Conservation (phyloP, 2,113 vertebrate genomes). For the Terrapene triunguis region DNA sequence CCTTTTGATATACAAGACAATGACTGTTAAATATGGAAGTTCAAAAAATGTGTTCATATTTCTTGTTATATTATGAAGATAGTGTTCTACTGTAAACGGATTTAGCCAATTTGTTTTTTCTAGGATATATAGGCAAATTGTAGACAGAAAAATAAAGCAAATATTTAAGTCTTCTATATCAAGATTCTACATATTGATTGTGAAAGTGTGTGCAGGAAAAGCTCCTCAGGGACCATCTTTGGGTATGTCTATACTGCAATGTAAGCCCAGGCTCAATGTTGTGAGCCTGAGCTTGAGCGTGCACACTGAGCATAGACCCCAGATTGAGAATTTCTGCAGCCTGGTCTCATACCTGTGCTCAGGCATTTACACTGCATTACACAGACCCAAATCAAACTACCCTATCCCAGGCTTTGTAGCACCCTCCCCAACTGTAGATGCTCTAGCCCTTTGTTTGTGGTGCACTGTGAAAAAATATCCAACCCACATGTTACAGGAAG, state of each 20-base stretch:
- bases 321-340: background rate
- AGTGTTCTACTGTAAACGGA: background rate
- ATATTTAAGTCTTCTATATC: background rate
- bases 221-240: background rate
- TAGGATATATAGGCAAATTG: background rate
- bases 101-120: background rate
- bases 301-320: background rate
- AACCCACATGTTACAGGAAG: too few species aligned
- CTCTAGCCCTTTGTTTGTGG: too few species aligned
- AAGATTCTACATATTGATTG: background rate
- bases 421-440: too few species aligned
- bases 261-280: background rate
- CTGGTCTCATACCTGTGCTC: background rate
- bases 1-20: background rate
- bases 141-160: background rate
- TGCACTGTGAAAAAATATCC: too few species aligned
- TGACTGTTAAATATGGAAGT: background rate
- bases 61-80: background rate
- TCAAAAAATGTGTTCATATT: background rate
- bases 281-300: background rate
- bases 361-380: too few species aligned
- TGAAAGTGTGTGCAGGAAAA: background rate
- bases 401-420: too few species aligned
- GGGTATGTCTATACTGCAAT: background rate
- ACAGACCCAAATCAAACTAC: too few species aligned